phyloP scores from a whole-genome alignment of 2,797 vertebrate species.

The Enteromius treurensis region DNA sequence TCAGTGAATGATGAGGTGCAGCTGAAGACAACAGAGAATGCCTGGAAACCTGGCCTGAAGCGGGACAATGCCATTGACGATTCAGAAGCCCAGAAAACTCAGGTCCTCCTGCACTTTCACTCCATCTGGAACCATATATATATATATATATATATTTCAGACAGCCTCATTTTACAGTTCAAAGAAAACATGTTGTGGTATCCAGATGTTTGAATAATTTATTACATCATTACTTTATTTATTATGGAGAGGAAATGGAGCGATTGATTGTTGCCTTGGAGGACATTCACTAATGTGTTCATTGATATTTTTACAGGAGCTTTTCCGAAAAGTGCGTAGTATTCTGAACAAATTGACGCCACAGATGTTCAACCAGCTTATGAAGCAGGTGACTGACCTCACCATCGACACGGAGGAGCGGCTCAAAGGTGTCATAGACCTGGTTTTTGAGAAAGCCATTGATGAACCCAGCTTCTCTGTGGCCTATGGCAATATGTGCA shows the following conservation, averaged over 20 bases:
- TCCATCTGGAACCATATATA: background rate
- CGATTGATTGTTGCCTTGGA: background rate
- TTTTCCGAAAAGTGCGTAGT: conserved; percentile 89
- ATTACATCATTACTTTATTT: background rate
- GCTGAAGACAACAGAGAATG: conserved; percentile 85
- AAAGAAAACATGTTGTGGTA: background rate
- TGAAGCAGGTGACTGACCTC: conserved; percentile 89
- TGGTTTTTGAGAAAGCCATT: conserved; percentile 90
- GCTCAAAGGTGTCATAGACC: conserved; percentile 88
- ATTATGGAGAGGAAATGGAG: background rate
- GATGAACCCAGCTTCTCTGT: conserved; percentile 89
- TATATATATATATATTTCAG: background rate
- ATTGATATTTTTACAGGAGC: conserved; percentile 71
- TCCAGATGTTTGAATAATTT: conserved; percentile 3
- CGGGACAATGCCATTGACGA: conserved; percentile 79
- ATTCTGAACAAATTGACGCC: conserved; percentile 89
- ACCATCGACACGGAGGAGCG: conserved; percentile 89
- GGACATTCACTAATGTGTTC: background rate
- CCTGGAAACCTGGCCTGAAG: conserved; percentile 86
- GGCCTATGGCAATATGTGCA: conserved; percentile 90
- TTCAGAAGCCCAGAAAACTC: conserved; percentile 71
- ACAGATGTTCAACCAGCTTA: conserved; percentile 89
- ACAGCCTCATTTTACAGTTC: background rate
- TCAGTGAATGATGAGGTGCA: conserved; percentile 85
- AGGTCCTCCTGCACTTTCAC: conserved; percentile 70